Evolutionary conservation across 2,888 invertebrate genomes (phyloP).

Genomic region (Drosophila subsilvestris): DNA sequence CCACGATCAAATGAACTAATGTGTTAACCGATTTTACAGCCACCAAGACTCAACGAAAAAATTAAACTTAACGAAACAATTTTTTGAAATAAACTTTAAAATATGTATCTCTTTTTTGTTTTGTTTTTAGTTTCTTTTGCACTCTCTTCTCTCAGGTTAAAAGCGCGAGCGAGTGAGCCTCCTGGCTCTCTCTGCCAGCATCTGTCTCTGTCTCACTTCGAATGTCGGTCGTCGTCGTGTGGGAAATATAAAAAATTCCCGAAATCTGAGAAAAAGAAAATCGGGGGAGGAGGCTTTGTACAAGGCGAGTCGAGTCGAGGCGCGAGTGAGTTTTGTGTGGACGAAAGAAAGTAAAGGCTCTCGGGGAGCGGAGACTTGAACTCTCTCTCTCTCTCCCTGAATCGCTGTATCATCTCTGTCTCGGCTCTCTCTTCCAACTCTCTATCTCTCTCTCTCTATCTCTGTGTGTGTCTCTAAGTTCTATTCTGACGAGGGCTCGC

Average conservation of each 20-base stretch:
- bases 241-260: slow-evolving; percentile 18
- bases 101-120: slow-evolving; percentile 44
- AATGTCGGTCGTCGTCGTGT: slow-evolving; percentile 23
- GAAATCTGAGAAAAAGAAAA: slow-evolving; percentile 29
- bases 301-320: slow-evolving; percentile 38
- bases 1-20: slow-evolving; percentile 55
- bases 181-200: slow-evolving; percentile 47
- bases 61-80: slow-evolving; percentile 33
- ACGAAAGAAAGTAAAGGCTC: slow-evolving; percentile 30
- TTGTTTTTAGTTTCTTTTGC: slow-evolving; percentile 75
- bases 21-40: slow-evolving; percentile 54
- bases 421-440: slow-evolving; percentile 48
- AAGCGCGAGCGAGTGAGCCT: slow-evolving; percentile 43
- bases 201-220: slow-evolving; percentile 36
- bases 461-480: slow-evolving; percentile 50
- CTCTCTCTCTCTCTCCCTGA: slow-evolving; percentile 34
- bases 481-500: slow-evolving; percentile 71
- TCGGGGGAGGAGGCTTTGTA: slow-evolving; percentile 10
- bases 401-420: slow-evolving; percentile 15
- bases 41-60: slow-evolving; percentile 35
- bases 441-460: slow-evolving; percentile 51
- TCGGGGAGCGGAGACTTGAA: slow-evolving; percentile 31
- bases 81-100: slow-evolving; percentile 32
- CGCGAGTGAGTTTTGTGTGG: slow-evolving; percentile 45
- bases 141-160: slow-evolving; percentile 76